phyloP scores from a whole-genome alignment of 2,113 vertebrate species.

The Pangasianodon gigas region DNA sequence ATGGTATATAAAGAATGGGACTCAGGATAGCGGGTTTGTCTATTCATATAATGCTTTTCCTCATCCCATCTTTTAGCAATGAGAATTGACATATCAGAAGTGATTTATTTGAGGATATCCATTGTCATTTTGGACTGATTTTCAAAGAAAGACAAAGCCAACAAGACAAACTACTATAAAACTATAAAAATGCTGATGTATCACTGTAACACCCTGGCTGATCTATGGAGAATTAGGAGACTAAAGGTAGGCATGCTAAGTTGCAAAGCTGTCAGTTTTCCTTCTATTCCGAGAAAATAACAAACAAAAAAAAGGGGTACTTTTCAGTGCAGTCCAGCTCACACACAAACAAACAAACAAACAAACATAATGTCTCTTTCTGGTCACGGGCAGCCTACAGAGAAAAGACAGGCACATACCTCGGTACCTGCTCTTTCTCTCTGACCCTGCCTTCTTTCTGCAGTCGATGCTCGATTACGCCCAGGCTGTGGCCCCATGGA shows the following conservation, averaged over 20 bases:
- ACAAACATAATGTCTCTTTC: background rate
- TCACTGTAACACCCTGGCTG: background rate
- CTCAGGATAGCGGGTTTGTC: background rate
- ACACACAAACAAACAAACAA: background rate
- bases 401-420: background rate
- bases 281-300: background rate
- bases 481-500: background rate
- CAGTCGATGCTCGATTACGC: background rate
- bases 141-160: background rate
- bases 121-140: background rate
- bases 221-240: background rate
- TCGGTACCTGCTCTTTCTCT: background rate
- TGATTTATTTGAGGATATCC: background rate
- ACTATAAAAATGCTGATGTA: background rate
- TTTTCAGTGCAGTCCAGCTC: background rate
- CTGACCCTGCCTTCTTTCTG: background rate
- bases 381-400: background rate
- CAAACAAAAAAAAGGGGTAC: background rate
- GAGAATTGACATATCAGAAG: background rate
- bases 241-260: background rate
- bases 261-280: background rate
- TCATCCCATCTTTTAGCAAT: background rate
- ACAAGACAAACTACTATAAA: background rate
- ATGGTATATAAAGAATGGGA: background rate
- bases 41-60: background rate